A percentile compares a stretch with the other conserved stretches of the same genome.
Evolutionary conservation across 2,888 invertebrate genomes (phyloP).

Genomic region (Diarsia dahlii): DNA sequence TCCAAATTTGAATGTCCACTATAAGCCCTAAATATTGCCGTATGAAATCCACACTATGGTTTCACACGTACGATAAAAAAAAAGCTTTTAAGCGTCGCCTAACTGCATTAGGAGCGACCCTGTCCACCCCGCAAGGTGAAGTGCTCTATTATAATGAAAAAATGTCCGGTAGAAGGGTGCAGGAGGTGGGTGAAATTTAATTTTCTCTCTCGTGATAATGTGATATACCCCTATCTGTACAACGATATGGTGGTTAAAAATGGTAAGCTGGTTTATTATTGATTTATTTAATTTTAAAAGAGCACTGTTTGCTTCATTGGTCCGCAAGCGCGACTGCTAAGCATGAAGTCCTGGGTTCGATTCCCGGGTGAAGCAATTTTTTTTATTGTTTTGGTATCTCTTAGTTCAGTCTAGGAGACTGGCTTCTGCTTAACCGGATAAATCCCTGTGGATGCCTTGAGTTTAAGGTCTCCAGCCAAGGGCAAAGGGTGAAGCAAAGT

Average conservation of each 20-base stretch:
- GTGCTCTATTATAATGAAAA: constrained; percentile 59
- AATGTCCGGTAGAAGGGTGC: constrained; percentile 21
- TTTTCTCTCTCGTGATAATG: constrained; percentile 56
- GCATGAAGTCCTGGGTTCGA: no score
- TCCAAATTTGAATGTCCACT: not conserved
- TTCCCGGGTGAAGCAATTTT: no score
- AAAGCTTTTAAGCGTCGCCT: constrained; percentile 32
- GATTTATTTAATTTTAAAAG: not conserved
- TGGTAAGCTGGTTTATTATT: no score
- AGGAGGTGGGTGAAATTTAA: constrained; percentile 51
- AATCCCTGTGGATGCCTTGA: no score
- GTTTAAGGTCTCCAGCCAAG: no score
- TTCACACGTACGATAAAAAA: constrained; percentile 21
- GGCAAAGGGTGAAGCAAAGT: no score
- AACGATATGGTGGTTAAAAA: not conserved
- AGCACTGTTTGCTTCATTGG: no score
- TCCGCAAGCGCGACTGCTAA: no score
- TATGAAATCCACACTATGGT: not conserved
- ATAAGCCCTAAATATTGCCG: not conserved
- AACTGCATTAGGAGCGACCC: constrained; percentile 28
- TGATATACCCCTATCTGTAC: constrained; percentile 38
- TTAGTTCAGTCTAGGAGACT: no score
- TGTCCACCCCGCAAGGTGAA: constrained; percentile 21
- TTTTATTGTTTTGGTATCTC: no score
- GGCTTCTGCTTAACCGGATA: no score